Base-by-base conservation (phyloP, 2,797 vertebrate genomes). In the Esox masquinongy region DNA sequence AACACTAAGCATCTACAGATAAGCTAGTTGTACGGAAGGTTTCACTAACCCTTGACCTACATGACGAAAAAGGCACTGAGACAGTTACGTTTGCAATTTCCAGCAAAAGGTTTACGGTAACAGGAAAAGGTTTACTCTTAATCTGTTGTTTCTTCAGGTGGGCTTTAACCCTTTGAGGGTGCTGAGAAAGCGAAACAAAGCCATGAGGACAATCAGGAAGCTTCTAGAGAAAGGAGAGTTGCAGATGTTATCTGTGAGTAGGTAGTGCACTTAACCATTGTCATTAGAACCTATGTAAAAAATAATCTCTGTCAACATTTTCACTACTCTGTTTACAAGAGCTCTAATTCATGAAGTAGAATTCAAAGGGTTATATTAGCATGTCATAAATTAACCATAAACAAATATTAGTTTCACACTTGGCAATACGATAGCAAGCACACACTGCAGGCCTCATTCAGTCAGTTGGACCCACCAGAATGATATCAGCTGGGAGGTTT, bases 111-210 rank as follows among this genome's bases (percentile, higher is more conserved):
- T 66, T 12, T 8, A 56, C 56, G 19, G 4, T 0, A 5, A 1
- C 11, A 3, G 16, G 3, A 5, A 1, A 14, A 3, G 16, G 3
- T 66, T 12, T 5, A 56, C 56, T 22, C 3, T 0, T 5, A 6
- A 56, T 15, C 12, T n/a, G 76, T 12, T 56, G 77, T 63, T n/a
- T 85, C 81, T 88, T 56, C 87, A 99, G 97, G 86, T 97, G 29
- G 97, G 96, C 26, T 97, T 99, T 81, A 97, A 89, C 79, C 97
- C 97, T 1, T 74, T 95, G 85, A 94, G 94, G 84, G 85, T 99
- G 70, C 85, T 99, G 79, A 95, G 95, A 31, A 98, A 99, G 85
- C 95, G 97, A 75, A 99, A 99, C 79, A 99, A 97, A 88, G 97
- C 96, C 19, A 71, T 99, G 79, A 93, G 93, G 84, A 95, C 92